These are phyloP conservation scores for Neosilurus mollespiculum DNA, from an alignment of 2,797 vertebrate species.

Conservation along the genomic window DNA sequence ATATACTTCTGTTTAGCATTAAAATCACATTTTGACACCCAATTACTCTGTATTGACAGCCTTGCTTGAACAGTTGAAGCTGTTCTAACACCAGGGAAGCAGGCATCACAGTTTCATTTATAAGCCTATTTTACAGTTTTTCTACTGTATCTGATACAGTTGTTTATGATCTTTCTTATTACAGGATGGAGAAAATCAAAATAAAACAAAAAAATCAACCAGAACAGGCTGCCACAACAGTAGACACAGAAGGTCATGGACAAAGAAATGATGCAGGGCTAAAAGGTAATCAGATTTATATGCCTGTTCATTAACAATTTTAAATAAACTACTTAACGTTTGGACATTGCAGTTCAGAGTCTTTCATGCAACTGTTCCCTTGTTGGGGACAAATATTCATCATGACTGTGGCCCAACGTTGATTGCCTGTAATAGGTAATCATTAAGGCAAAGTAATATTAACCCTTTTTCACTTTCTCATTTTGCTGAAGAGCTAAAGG, in stretches of 20 bases:
- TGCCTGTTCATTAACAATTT: neutral
- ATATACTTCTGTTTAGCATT: too few species aligned
- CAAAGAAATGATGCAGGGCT: constrained; percentile 50
- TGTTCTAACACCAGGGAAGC: too few species aligned
- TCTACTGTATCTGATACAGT: neutral
- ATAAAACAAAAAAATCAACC: constrained; percentile 69
- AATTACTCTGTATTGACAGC: too few species aligned
- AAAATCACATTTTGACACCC: too few species aligned
- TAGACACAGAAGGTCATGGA: constrained; percentile 45
- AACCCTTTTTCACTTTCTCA: neutral
- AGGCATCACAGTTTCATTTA: neutral
- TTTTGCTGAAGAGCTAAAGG: neutral
- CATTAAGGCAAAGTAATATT: neutral
- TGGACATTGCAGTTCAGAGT: neutral
- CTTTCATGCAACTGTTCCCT: neutral
- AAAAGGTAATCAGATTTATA: constrained; percentile 36
- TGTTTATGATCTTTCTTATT: neutral
- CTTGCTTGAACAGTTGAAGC: neutral
- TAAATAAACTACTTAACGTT: too few species aligned
- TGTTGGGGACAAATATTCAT: neutral
- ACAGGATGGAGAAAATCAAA: constrained; percentile 79
- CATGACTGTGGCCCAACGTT: neutral
- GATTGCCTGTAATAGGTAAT: neutral
- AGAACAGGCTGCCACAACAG: constrained; percentile 34
- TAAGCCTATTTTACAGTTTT: neutral